Evolutionary conservation across 2,888 invertebrate species (phyloP).

Genomic region (Phytoseiulus persimilis): DNA sequence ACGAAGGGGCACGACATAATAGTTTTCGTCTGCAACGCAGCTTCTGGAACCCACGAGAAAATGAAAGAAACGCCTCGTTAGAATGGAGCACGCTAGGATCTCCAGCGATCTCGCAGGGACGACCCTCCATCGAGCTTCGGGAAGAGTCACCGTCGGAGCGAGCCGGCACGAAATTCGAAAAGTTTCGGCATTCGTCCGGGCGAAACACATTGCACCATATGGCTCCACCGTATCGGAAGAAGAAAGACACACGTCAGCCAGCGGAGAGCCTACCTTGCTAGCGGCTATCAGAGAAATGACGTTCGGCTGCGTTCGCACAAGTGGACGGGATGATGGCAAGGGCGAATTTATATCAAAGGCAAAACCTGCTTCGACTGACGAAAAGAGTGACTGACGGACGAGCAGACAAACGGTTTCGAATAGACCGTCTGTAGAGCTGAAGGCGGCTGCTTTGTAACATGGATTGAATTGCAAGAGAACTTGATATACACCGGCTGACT

Average conservation of each 20-base stretch:
- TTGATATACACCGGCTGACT: too few species aligned
- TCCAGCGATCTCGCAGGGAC: not conserved
- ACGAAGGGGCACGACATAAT: slow-evolving; percentile 43
- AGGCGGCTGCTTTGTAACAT: too few species aligned
- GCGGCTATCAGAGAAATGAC: slow-evolving; percentile 5
- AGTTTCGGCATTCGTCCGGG: not conserved
- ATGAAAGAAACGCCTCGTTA: not conserved
- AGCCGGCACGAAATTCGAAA: not conserved
- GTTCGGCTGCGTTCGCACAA: not conserved
- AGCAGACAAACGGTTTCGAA: not conserved
- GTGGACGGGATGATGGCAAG: not conserved
- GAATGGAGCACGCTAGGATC: not conserved
- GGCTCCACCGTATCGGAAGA: not conserved
- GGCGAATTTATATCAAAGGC: slow-evolving; percentile 5
- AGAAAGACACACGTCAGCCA: not conserved
- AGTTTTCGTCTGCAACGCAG: not conserved
- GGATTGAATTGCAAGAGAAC: too few species aligned
- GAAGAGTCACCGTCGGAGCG: not conserved
- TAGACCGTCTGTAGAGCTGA: too few species aligned
- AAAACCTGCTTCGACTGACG: not conserved
- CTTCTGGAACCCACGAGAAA: not conserved
- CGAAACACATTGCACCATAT: not conserved
- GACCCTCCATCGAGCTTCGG: not conserved
- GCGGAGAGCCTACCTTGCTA: not conserved
- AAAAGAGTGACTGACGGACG: not conserved